Evolutionary conservation across 2,888 invertebrate species (phyloP).

Genomic region (Caenorhabditis becei): DNA sequence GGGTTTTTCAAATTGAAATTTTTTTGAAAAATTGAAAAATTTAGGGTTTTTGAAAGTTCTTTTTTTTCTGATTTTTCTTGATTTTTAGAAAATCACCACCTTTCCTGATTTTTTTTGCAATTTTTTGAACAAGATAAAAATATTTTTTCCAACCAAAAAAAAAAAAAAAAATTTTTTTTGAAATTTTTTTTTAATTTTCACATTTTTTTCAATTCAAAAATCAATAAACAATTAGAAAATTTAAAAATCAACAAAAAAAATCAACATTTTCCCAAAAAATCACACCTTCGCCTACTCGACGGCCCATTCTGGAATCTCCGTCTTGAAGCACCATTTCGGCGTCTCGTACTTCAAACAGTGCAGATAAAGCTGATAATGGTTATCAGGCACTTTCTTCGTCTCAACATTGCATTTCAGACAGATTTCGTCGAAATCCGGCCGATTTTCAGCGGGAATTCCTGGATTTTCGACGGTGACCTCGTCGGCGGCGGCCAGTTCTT

Average conservation of each 20-base stretch:
- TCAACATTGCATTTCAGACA: conserved; percentile 79
- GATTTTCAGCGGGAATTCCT: conserved; percentile 60
- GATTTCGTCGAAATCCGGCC: conserved; percentile 74
- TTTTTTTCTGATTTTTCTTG: not conserved
- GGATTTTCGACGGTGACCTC: conserved; percentile 57
- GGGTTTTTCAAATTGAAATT: not conserved
- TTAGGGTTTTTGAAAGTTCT: not conserved
- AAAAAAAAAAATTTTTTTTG: no score
- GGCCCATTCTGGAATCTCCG: conserved; percentile 79
- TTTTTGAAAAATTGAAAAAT: not conserved
- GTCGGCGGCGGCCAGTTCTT: conserved; percentile 58
- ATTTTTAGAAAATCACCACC: no score
- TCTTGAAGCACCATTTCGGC: conserved; percentile 75
- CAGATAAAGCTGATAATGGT: conserved; percentile 75
- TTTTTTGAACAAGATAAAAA: not conserved
- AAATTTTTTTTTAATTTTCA: no score
- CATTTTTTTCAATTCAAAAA: no score
- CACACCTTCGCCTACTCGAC: not conserved
- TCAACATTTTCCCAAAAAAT: not conserved
- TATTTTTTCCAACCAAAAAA: no score
- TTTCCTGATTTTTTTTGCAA: not conserved
- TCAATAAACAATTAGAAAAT: no score
- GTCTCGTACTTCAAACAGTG: conserved; percentile 81
- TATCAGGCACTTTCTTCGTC: conserved; percentile 71
- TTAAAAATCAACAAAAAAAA: not conserved